These are phyloP conservation scores for Allobates femoralis DNA, from an alignment of 2,797 vertebrate species.

Conservation along the genomic window DNA sequence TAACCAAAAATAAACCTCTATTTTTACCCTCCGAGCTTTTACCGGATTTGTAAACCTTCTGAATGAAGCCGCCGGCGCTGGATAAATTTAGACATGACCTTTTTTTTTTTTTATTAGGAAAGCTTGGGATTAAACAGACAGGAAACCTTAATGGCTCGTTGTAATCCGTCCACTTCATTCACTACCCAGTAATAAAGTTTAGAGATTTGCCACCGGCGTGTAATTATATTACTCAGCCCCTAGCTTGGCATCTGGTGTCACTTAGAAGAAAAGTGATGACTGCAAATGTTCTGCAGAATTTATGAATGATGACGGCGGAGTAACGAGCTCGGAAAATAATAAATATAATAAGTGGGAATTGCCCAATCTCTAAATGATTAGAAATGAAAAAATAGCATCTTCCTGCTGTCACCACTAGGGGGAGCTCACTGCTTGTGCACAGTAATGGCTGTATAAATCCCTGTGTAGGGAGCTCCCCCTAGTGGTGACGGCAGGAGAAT, in stretches of 20 bases:
- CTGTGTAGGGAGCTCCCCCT: not conserved
- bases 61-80: not conserved
- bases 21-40: constrained; percentile 24
- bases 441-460: not conserved
- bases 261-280: not conserved
- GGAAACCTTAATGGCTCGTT: constrained; percentile 37
- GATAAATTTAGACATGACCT: constrained; percentile 52
- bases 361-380: not conserved
- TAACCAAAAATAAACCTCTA: constrained; percentile 34
- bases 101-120: constrained; percentile 27
- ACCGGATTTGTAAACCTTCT: constrained; percentile 10
- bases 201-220: constrained; percentile 7
- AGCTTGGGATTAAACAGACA: constrained; percentile 37
- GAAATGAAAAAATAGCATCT: not conserved
- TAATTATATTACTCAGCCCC: not conserved
- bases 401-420: not conserved
- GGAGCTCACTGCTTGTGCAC: not conserved
- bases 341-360: not conserved
- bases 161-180: constrained; percentile 6
- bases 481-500: not conserved
- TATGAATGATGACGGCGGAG: not conserved
- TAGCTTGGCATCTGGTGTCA: not conserved
- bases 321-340: not conserved
- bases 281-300: not conserved
- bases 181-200: not conserved